These are phyloP conservation scores for Melanotaenia boesemani DNA, from an alignment of 2,797 vertebrate species.

Conservation along the genomic window DNA sequence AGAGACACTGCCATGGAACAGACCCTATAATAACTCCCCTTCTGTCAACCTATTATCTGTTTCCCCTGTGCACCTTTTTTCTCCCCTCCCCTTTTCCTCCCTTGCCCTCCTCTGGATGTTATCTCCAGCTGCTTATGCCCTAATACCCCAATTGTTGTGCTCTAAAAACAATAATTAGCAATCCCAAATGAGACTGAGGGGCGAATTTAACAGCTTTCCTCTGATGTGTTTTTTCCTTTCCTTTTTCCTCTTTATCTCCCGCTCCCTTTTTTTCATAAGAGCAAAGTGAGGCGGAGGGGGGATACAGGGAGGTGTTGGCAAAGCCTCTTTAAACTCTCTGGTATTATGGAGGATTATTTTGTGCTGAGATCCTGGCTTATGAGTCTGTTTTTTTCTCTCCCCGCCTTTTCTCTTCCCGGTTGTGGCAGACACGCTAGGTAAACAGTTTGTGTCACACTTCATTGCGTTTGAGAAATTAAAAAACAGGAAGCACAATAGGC, in stretches of 20 bases:
- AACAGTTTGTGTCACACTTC: constrained; percentile 88
- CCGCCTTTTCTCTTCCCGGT: constrained; percentile 76
- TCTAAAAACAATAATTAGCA: constrained; percentile 87
- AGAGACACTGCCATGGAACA: constrained; percentile 57
- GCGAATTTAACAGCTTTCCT: constrained; percentile 82
- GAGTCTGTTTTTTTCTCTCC: constrained; percentile 56
- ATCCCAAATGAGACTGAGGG: constrained; percentile 79
- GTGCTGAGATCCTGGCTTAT: constrained; percentile 81
- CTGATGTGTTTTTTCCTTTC: constrained; percentile 58
- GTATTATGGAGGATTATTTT: constrained; percentile 87
- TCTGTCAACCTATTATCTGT: constrained; percentile 79
- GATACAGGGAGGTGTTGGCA: constrained; percentile 76
- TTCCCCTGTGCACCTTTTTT: constrained; percentile 62
- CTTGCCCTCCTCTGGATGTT: constrained; percentile 79
- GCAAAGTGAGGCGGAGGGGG: constrained; percentile 67
- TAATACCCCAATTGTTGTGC: constrained; percentile 85
- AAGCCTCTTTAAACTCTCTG: constrained; percentile 85
- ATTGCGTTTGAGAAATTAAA: constrained; percentile 87
- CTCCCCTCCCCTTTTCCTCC: constrained; percentile 48
- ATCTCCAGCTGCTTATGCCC: constrained; percentile 82
- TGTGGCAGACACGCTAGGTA: constrained; percentile 85
- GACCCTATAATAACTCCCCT: constrained; percentile 75
- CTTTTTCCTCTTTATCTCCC: constrained; percentile 66
- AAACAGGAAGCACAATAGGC: constrained; percentile 83
- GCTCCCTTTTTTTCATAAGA: constrained; percentile 71